Base-by-base conservation (phyloP, 2,797 vertebrate species). In the Diceros bicornis region DNA sequence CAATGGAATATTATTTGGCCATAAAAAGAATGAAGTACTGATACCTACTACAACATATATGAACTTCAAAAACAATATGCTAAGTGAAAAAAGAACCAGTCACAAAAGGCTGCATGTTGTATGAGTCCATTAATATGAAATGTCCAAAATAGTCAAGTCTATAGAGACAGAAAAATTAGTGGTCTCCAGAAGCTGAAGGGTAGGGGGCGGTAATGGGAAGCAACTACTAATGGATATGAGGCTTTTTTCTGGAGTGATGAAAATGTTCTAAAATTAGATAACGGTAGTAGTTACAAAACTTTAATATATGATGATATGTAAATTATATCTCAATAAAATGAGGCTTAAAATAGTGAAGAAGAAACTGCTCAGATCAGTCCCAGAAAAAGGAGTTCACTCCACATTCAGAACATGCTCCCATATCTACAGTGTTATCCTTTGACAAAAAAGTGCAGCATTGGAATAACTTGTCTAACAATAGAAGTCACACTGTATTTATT, bases 241-340 rank as follows among this genome's bases (percentile, higher is more conserved):
- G 44, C 75, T 96, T 86, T 47, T 27, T 96, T 77, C 57, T 92
- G 13, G 29, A 44, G 13, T 87, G 62, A 96, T n/a, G 20, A 87
- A 92, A 94, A 79, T 50, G 23, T 85, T 69, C 34, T 84, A 90
- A 87, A 95, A 79, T 71, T 75, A 90, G n/a, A 74, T 84, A 95
- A 83, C 52, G 44, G 17, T 83, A 9, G 50, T 87, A 87, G 61
- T 77, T 93, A 72, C 7, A 92, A 14, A 82, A 47, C 20, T 55
- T 3, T 71, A 95, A 74, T 68, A 82, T n/a, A 32, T 11, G 55
- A 89, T 62, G 12, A 25, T 59, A 34, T 47, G 16, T 85, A 85
- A 94, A 61, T 93, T 91, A 77, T 81, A 85, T 82, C n/a, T 81
- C 59, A 91, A 52, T 57, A 62, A 85, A 79, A 52, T 52, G 14